These are phyloP conservation scores for Hippasteria phrygiana DNA, from an alignment of 53 echinoderm and acorn worm species.

Conservation along the genomic window DNA sequence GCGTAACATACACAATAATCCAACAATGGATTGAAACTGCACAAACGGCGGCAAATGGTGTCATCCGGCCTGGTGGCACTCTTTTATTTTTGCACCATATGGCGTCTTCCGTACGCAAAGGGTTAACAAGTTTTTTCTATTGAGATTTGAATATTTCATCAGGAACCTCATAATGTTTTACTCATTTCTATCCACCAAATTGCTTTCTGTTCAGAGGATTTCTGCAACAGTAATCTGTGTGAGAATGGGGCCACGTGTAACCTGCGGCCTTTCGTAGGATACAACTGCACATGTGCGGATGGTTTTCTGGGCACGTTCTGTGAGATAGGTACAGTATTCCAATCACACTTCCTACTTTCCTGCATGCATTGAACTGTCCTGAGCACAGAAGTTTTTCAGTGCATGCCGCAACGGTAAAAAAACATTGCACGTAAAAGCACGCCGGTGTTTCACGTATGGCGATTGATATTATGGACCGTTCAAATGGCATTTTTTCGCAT, in stretches of 20 bases:
- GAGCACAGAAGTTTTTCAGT: no score
- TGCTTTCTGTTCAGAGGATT: constrained; percentile 62
- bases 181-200: background rate
- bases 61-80: no score
- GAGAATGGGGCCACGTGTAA: constrained; percentile 72
- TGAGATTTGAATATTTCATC: background rate
- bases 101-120: no score
- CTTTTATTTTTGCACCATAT: no score
- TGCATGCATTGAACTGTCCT: background rate
- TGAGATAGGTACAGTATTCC: constrained; percentile 63
- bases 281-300: constrained; percentile 68
- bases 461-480: no score
- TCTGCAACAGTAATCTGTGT: constrained; percentile 74
- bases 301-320: constrained; percentile 75
- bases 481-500: no score
- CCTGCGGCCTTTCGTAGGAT: constrained; percentile 5
- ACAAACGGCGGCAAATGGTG: no score
- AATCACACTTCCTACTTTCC: background rate
- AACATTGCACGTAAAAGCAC: no score
- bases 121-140: background rate
- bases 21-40: no score
- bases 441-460: no score
- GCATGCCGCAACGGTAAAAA: no score
- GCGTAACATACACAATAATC: no score
- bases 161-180: background rate